Percentiles rank a stretch among this genome's conserved stretches.
phyloP scores from a whole-genome alignment of 2,888 invertebrate species.

The Eumerus sabulonum region DNA sequence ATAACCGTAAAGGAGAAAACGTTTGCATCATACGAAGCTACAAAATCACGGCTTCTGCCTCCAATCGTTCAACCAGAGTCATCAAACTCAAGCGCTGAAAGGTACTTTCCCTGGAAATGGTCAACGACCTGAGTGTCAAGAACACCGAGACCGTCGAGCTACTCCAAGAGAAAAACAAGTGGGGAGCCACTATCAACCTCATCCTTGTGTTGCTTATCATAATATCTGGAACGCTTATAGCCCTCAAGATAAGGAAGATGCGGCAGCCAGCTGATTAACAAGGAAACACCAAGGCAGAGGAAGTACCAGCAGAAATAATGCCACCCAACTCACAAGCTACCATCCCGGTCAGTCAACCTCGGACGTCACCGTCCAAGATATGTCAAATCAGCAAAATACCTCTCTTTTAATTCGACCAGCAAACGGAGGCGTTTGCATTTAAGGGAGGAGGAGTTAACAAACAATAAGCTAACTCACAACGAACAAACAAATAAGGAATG shows the following conservation, averaged over 20 bases:
- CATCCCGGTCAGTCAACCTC: constrained; percentile 10
- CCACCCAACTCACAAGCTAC: constrained; percentile 9
- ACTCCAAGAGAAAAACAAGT: no score
- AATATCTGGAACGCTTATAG: background rate
- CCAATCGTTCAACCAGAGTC: background rate
- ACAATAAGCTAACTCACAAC: no score
- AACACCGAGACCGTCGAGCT: background rate
- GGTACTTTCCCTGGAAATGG: background rate
- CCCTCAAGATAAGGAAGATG: no score
- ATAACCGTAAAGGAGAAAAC: background rate
- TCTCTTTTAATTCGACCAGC: no score
- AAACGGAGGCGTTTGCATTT: no score
- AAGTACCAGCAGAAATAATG: no score
- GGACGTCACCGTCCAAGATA: no score
- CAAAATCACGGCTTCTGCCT: background rate
- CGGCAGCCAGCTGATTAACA: no score
- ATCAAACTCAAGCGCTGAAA: background rate
- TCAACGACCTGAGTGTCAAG: background rate
- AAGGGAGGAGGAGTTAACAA: no score
- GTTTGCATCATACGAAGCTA: background rate
- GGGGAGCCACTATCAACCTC: background rate
- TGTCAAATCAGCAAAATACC: no score
- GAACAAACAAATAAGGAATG: no score
- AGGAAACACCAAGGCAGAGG: no score
- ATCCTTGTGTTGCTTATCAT: background rate